A percentile compares a stretch with the other conserved stretches of the same genome.
Evolutionary conservation across 2,113 vertebrate genomes (phyloP).

Genomic region (Microcebus tavaratra): DNA sequence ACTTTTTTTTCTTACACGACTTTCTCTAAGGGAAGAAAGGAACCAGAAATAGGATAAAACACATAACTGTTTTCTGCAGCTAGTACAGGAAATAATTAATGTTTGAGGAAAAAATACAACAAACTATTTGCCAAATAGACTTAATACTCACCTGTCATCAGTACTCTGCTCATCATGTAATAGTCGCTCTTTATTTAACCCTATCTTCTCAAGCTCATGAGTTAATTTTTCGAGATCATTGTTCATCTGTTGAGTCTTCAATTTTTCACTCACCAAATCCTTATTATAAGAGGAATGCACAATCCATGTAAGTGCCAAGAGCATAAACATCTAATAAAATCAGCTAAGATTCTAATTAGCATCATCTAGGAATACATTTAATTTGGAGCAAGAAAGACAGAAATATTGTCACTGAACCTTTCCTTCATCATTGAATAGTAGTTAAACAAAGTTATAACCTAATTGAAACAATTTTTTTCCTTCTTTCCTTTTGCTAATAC

Average conservation of each 20-base stretch:
- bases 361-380: neutral
- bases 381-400: neutral
- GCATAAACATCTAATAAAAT: slow-evolving; percentile 39
- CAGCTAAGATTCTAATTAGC: slow-evolving; percentile 28
- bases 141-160: slow-evolving; percentile 91
- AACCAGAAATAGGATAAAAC: neutral
- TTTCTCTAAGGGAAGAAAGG: neutral
- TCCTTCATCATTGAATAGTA: slow-evolving; percentile 16
- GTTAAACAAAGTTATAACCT: neutral
- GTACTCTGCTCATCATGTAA: slow-evolving; percentile 94
- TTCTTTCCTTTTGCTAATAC: neutral
- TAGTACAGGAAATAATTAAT: neutral
- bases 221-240: slow-evolving; percentile 98
- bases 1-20: neutral
- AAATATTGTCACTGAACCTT: neutral
- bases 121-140: neutral
- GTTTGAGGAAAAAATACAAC: neutral
- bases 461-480: neutral
- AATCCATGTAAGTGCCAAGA: slow-evolving; percentile 52
- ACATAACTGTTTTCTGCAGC: neutral
- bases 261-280: slow-evolving; percentile 97
- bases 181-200: slow-evolving; percentile 96
- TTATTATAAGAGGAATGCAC: slow-evolving; percentile 78
- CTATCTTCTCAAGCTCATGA: slow-evolving; percentile 98
- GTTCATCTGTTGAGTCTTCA: slow-evolving; percentile 96